Base-by-base conservation (phyloP, 2,888 invertebrate genomes). In the Escarpia spicata region DNA sequence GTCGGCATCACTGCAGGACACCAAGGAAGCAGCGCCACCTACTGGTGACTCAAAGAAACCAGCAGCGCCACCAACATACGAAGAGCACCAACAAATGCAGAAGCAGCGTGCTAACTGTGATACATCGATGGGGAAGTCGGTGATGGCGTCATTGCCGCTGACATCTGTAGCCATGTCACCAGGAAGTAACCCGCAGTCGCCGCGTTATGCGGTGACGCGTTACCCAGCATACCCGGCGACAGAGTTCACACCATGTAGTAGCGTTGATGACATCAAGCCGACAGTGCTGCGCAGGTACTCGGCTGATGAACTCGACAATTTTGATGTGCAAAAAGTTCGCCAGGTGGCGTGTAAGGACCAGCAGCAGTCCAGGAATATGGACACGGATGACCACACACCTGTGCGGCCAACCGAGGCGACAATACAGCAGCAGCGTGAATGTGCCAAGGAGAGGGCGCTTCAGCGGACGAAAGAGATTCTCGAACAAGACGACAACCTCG, bases 141-240 rank as follows among this genome's bases (percentile, higher is more conserved):
- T 43, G 91, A 31, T 89, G 26, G 60, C 92, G 26, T 43, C 91
- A 43, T 37, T n/a, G 92, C 92, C 52, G 1, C 26, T 75, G 75
- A 75, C 75, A 26, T 75, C 75, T 3, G 75, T 75, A 1, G 75
- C 75, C 1, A 26, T n/a, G 75, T 75, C 75, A 75, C 75, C 75
- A 26, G 75, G 75, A 75, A 75, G n/a, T 26, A 75, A 75, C 75
- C 75, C 75, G 19, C 75, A 75, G 75, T 75, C 75, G 75, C 75
- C 75, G 19, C n/a, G 75, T n/a, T 75, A 75, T 75, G 75, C 75
- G 6, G 92, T 93, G 26, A 93, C 92, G 89, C 91, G 92, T n/a
- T 93, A 93, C 75, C 93, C 93, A 44, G 93, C 93, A 10, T 93
- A 93, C 91, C 90, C 89, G 3, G 44, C n/a, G 43, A 92, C 91